These are phyloP conservation scores for Perca fluviatilis DNA, from an alignment of 2,113 vertebrate genomes.

Conservation along the genomic window DNA sequence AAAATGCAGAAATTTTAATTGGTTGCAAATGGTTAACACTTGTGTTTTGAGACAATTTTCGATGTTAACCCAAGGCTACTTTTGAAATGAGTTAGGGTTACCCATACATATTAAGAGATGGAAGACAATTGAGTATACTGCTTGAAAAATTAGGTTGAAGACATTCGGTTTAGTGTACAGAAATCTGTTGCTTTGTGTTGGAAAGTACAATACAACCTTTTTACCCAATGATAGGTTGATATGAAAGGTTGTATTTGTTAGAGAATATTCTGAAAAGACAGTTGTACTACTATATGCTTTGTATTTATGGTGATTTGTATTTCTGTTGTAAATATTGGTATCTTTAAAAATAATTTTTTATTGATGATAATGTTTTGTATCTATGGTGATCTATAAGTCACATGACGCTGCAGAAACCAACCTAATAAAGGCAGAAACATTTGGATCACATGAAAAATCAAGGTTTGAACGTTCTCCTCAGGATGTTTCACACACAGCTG, in stretches of 20 bases:
- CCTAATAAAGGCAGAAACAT: neutral
- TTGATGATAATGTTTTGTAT: too few species aligned
- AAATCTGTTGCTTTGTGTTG: neutral
- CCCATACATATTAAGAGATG: neutral
- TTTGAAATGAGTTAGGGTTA: neutral
- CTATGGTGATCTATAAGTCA: neutral
- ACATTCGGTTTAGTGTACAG: neutral
- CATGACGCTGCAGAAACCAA: neutral
- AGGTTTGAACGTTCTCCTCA: slow-evolving; percentile 24
- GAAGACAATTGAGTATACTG: neutral
- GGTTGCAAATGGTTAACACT: neutral
- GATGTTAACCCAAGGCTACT: too few species aligned
- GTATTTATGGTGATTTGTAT: neutral
- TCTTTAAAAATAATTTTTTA: neutral
- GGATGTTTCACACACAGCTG: slow-evolving; percentile 26
- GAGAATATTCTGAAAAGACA: neutral
- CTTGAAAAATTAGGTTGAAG: neutral
- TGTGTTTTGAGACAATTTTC: neutral
- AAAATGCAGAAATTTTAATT: neutral
- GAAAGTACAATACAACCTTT: neutral
- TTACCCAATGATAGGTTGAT: neutral
- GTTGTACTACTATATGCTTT: neutral
- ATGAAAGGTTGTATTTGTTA: neutral
- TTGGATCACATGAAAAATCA: slow-evolving; percentile 9
- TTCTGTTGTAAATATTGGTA: neutral